Evolutionary conservation across 2,888 invertebrate species (phyloP), one percentile per base, ranked within the genome.

Genomic region (Parnassius apollo): DNA sequence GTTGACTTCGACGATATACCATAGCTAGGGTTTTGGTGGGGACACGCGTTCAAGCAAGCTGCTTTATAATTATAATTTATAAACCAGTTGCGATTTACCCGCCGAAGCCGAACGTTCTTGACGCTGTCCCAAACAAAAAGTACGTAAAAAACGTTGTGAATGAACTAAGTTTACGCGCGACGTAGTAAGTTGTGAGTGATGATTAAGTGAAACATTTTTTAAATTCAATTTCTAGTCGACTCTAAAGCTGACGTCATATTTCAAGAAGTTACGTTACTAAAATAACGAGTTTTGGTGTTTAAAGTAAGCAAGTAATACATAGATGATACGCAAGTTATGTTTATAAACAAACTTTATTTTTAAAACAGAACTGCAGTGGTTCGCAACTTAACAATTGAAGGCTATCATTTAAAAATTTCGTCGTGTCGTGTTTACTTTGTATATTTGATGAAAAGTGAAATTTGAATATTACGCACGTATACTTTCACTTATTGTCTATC

Each of bases 401-500:
- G 25, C 7, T 25, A 9, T 18, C 8, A 25, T 9, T 51, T 3
- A 51, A 18, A 18, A 18, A 18, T 18, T 18, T 18, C 18, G 18
- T 1, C 2, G 35, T 4, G 7, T 4, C 35, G 35, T 13, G 25
- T 51, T 25, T 18, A 25, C 22, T 59, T 49, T 42, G 22, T 42
- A 25, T 46, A 48, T 56, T 52, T 57, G 56, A 57, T 64, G 52
- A 64, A 18, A 59, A 63, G 50, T 52, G 46, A 50, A 64, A 61
- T 52, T 22, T 42, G 35, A 69, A 65, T 59, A 46, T 60, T 64
- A 61, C 65, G 69, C 68, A 70, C 74, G 66, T 62, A 72, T 13
- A 81, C 86, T 88, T 88, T 88, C 86, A 85, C 85, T 83, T 75
- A 72, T 72, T 54, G 71, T 76, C 73, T 73, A 74, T 75, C 71